Evolutionary conservation across 2,888 invertebrate species (phyloP).

Genomic region (Timandra comae): DNA sequence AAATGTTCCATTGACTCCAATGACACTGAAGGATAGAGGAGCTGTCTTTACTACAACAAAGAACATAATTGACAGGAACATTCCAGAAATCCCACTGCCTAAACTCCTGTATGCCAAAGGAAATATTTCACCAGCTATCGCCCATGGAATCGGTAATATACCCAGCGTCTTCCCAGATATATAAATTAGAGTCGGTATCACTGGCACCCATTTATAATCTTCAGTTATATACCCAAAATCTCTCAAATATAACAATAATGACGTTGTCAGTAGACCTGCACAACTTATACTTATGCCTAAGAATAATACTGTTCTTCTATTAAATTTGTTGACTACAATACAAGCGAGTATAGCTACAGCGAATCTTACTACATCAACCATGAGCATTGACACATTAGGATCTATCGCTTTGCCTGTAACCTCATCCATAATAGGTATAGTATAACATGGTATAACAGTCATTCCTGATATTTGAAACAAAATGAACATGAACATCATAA

Average conservation of each 20-base stretch:
- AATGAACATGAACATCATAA: conserved; percentile 80
- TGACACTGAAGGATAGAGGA: conserved; percentile 68
- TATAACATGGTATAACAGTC: conserved; percentile 83
- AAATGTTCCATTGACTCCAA: conserved; percentile 78
- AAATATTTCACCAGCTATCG: conserved; percentile 83
- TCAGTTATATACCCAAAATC: conserved; percentile 48
- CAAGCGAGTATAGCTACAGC: conserved; percentile 78
- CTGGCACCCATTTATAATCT: conserved; percentile 58
- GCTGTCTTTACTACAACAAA: conserved; percentile 82
- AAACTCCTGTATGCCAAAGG: conserved; percentile 78
- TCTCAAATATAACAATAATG: conserved; percentile 56
- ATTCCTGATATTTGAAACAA: conserved; percentile 82
- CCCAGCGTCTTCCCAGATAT: conserved; percentile 78
- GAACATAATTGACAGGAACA: conserved; percentile 78
- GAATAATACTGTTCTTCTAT: conserved; percentile 78
- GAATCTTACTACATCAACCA: conserved; percentile 80
- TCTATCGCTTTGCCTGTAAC: conserved; percentile 77
- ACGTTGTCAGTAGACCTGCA: conserved; percentile 70
- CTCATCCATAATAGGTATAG: conserved; percentile 78
- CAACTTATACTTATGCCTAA: conserved; percentile 77
- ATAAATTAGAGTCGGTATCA: conserved; percentile 71
- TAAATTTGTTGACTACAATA: conserved; percentile 74
- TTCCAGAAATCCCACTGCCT: conserved; percentile 80
- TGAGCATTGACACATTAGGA: conserved; percentile 78
- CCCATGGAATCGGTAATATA: conserved; percentile 81